Evolutionary conservation across 2,888 invertebrate genomes (phyloP).

Genomic region (Troides aeacus): DNA sequence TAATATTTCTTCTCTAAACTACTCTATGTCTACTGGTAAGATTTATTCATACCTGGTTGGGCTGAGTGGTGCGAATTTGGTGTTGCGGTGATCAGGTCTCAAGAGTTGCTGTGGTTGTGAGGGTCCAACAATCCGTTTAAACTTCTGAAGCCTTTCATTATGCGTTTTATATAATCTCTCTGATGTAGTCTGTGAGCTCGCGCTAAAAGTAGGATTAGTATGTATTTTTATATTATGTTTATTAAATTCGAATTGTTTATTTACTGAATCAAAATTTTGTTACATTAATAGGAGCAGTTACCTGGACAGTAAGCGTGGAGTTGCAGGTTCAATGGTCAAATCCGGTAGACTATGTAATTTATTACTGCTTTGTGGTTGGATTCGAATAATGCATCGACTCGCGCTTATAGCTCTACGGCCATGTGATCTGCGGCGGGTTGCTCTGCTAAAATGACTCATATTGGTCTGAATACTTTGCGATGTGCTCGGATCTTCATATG

Average conservation of each 20-base stretch:
- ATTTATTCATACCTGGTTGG: slow-evolving; percentile 70
- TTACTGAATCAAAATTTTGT: background rate
- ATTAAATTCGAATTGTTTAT: background rate
- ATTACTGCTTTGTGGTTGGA: slow-evolving; percentile 82
- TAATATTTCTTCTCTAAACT: background rate
- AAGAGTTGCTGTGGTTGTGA: slow-evolving; percentile 57
- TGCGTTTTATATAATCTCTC: slow-evolving; percentile 63
- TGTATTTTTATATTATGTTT: background rate
- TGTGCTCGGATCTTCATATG: background rate
- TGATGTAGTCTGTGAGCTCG: slow-evolving; percentile 53
- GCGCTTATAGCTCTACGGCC: slow-evolving; percentile 18
- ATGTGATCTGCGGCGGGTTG: background rate
- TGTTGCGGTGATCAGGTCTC: slow-evolving; percentile 82
- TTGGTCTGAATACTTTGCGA: background rate
- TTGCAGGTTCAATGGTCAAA: slow-evolving; percentile 69
- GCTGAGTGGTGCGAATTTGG: slow-evolving; percentile 91
- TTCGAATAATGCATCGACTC: slow-evolving; percentile 79
- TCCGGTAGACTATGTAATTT: slow-evolving; percentile 90
- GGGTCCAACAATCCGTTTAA: slow-evolving; percentile 46
- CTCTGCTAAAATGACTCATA: background rate
- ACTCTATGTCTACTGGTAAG: background rate
- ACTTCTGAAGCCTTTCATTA: slow-evolving; percentile 63
- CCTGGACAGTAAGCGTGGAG: slow-evolving; percentile 34
- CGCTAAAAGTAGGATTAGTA: slow-evolving; percentile 34
- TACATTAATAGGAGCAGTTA: slow-evolving; percentile 20